Conservation (phyloP, 2,113 vertebrate genomes). For the Corvus cornix region DNA sequence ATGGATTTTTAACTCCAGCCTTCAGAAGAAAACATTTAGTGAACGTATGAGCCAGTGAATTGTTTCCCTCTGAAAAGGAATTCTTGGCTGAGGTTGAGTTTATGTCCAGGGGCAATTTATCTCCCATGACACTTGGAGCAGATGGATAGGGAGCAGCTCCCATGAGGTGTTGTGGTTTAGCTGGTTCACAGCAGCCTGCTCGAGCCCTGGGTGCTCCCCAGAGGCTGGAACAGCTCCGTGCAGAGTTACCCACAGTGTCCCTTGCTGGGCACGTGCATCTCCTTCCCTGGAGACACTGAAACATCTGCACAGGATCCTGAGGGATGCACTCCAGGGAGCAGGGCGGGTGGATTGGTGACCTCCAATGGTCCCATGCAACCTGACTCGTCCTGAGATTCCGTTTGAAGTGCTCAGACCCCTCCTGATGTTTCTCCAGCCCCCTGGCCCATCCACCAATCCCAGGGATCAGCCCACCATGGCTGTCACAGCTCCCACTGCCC, state of each 20-base stretch:
- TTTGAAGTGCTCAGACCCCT: not conserved
- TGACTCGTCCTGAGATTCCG: not conserved
- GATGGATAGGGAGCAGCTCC: not conserved
- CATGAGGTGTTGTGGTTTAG: not conserved
- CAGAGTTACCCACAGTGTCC: not conserved
- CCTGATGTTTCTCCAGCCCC: not conserved
- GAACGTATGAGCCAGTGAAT: not conserved
- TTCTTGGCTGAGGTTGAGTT: conserved; percentile 3
- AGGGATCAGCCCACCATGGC: accelerated
- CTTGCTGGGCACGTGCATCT: accelerated
- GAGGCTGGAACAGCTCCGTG: not conserved
- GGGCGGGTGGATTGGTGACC: not conserved
- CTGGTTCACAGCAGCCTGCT: not conserved
- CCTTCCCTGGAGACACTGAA: accelerated
- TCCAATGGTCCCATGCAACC: not conserved
- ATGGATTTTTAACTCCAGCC: conserved; percentile 7
- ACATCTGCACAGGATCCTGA: not conserved
- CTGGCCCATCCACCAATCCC: not conserved
- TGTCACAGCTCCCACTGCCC: accelerated
- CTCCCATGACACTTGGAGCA: not conserved
- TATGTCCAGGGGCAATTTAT: not conserved
- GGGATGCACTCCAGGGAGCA: not conserved
- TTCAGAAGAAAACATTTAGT: not conserved
- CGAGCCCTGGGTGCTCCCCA: not conserved
- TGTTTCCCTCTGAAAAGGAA: not conserved